Base-by-base conservation (phyloP, 2,888 invertebrate genomes). In the Melanostoma scalare region DNA sequence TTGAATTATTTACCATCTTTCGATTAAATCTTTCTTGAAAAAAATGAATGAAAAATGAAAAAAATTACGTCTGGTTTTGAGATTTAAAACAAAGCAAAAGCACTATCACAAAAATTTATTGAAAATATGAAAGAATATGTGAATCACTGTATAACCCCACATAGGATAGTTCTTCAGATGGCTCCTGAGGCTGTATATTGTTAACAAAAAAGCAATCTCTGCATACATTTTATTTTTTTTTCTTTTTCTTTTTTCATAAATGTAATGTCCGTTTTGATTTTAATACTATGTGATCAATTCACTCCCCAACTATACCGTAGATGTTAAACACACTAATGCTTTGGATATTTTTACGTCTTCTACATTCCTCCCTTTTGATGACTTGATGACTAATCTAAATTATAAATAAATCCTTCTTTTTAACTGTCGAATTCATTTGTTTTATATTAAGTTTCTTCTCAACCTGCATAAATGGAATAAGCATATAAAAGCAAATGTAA, bases 341-440 rank as follows among this genome's bases (percentile, higher is more conserved):
- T 76, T 81, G 81, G 77, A 76, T 63, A 76, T 76, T 61, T 67
- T 71, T 67, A 61, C 40, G 30, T 40, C 20, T 53, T 52, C n/a
- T 30, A 46, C 67, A 63, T 60, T 67, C 30, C 30, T 61, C 35
- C 35, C 35, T 20, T 20, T 20, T 8, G 5, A 46, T 8, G 31
- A 50, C 30, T 35, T 52, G 3, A 60, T 4, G 10, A 35, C n/a
- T 44, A 60, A 44, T 42, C 9, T 42, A 44, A 42, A 56, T 4
- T 56, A 30, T 10, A 50, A 6, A 38, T 53, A 10, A 10, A 46
- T 10, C 10, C 10, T 42, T 42, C 9, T n/a, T 6, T 38, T 20
- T 40, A 30, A 30, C 40, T 40, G 4, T 4, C 42, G 31, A 35
- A 46, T 46, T 36, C 20, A 8, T 9, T 63, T 50, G 30, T 3